These are phyloP conservation scores for Setophaga petechia DNA, from an alignment of 2,113 vertebrate species.

Conservation along the genomic window DNA sequence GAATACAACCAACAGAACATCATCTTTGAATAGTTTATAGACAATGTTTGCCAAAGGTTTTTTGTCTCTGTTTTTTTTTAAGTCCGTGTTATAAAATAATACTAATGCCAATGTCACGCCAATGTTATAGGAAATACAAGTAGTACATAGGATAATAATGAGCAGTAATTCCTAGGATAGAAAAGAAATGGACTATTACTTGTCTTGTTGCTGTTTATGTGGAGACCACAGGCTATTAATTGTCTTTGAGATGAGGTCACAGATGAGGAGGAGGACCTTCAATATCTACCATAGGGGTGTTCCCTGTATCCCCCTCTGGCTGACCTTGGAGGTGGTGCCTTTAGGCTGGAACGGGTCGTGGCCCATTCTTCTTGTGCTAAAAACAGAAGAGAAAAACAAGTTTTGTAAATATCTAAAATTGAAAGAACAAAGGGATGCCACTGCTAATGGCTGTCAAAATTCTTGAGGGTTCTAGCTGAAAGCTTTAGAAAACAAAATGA, in stretches of 20 bases:
- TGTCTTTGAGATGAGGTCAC: constrained; percentile 85
- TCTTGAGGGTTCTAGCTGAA: neutral
- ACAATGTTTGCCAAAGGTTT: constrained; percentile 74
- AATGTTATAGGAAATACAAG: constrained; percentile 78
- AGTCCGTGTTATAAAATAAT: constrained; percentile 81
- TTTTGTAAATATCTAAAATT: constrained; percentile 6
- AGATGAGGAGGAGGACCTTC: constrained; percentile 90
- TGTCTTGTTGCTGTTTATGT: constrained; percentile 84
- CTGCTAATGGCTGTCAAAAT: neutral
- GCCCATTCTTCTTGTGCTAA: constrained; percentile 93
- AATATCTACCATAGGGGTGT: constrained; percentile 99
- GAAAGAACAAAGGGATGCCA: neutral
- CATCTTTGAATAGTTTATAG: constrained; percentile 76
- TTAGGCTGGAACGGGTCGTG: constrained; percentile 84
- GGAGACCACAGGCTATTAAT: constrained; percentile 82
- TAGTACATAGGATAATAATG: constrained; percentile 72
- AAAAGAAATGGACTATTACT: constrained; percentile 87
- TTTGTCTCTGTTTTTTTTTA: constrained; percentile 60
- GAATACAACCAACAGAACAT: constrained; percentile 82
- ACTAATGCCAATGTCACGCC: constrained; percentile 74
- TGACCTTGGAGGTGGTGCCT: constrained; percentile 90
- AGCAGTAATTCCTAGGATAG: constrained; percentile 80
- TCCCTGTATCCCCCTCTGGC: constrained; percentile 96
- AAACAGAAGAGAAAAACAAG: constrained; percentile 65
- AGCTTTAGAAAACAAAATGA: neutral